Conservation (phyloP, 2,113 vertebrate genomes). For the Eubucco bourcierii region DNA sequence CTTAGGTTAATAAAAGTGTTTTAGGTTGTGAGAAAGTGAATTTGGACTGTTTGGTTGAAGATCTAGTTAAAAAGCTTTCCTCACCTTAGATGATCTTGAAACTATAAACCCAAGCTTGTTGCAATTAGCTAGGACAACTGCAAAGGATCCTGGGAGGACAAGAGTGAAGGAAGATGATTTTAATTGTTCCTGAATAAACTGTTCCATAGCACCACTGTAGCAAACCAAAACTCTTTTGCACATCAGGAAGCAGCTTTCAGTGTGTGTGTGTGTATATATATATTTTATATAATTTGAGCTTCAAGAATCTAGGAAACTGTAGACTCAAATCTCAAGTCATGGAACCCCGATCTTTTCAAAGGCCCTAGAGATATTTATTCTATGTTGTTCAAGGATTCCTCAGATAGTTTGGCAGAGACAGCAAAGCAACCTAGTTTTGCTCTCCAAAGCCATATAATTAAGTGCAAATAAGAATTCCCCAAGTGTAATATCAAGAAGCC, state of each 20-base stretch:
- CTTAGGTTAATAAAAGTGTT: constrained; percentile 31
- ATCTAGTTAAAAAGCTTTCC: constrained; percentile 43
- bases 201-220: background rate
- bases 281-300: background rate
- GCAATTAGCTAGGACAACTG: constrained; percentile 12
- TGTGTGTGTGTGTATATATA: background rate
- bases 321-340: background rate
- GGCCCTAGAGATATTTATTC: background rate
- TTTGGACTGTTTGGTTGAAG: background rate
- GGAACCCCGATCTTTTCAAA: background rate
- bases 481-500: background rate
- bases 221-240: constrained; percentile 40
- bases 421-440: constrained; percentile 6
- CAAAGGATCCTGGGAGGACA: background rate
- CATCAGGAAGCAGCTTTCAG: constrained; percentile 31
- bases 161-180: background rate
- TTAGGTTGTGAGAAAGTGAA: background rate
- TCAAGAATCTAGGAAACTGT: background rate
- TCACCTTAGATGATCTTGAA: background rate
- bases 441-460: background rate
- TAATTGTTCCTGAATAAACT: constrained; percentile 52
- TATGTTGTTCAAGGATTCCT: background rate
- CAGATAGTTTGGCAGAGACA: constrained; percentile 23
- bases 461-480: constrained; percentile 18
- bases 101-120: background rate